A percentile compares a stretch with the other conserved stretches of the same genome.
phyloP scores from a whole-genome alignment of 2,113 vertebrate species.

The Cepphus grylle region DNA sequence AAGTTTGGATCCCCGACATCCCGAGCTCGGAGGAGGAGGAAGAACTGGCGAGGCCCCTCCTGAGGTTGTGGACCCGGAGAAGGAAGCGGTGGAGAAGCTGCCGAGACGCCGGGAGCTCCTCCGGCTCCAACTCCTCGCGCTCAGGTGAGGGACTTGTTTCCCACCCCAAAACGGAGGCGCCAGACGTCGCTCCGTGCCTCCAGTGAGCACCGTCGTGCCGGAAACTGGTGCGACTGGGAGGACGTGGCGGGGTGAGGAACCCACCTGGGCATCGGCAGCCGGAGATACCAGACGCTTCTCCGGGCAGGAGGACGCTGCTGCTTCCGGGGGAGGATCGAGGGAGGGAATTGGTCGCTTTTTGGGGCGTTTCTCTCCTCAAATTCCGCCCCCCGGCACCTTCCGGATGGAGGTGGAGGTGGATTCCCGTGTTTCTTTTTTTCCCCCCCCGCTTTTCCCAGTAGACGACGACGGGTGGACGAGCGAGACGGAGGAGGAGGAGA shows the following conservation, averaged over 20 bases:
- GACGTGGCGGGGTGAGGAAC: neutral
- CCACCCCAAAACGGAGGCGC: neutral
- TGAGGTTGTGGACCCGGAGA: neutral
- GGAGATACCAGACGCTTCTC: neutral
- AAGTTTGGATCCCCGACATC: neutral
- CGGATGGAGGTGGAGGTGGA: neutral
- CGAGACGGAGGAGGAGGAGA: neutral
- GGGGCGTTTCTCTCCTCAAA: neutral
- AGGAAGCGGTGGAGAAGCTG: neutral
- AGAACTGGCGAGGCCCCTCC: neutral
- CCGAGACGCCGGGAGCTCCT: neutral
- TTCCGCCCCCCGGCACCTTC: no score
- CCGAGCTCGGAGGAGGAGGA: neutral
- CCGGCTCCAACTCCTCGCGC: neutral
- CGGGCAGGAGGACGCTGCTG: neutral
- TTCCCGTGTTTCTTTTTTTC: no score
- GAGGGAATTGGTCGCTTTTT: fast-evolving
- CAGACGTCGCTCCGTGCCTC: no score
- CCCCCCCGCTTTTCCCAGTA: neutral
- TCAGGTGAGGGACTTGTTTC: neutral
- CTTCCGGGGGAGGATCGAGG: neutral
- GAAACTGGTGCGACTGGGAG: neutral
- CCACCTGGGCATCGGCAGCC: neutral
- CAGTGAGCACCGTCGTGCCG: fast-evolving
- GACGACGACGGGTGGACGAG: neutral